Evolutionary conservation across 2,113 vertebrate genomes (phyloP).

Genomic region (Phaethon lepturus): DNA sequence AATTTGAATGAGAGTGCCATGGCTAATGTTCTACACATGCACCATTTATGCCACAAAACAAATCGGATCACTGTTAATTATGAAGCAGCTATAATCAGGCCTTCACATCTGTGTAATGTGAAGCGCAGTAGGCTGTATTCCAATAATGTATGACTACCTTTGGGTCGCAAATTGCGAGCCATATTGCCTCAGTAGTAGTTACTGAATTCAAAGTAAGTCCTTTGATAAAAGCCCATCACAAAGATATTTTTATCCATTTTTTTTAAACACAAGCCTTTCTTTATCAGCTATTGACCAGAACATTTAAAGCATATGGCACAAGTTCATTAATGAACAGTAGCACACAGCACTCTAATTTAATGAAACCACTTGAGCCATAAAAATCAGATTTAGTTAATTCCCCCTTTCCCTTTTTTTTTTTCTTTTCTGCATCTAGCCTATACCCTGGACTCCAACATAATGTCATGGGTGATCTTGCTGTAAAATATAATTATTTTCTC

Average conservation of each 20-base stretch:
- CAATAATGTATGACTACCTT: constrained; percentile 89
- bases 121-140: constrained; percentile 88
- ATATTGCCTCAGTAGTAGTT: constrained; percentile 88
- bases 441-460: constrained; percentile 72
- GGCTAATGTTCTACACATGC: constrained; percentile 98
- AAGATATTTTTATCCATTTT: constrained; percentile 85
- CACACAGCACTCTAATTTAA: constrained; percentile 93
- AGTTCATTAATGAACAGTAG: constrained; percentile 95
- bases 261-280: constrained; percentile 77
- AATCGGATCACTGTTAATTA: constrained; percentile 99
- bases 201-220: constrained; percentile 86
- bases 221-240: constrained; percentile 85
- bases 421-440: constrained; percentile 71
- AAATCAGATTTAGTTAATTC: constrained; percentile 87
- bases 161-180: constrained; percentile 87
- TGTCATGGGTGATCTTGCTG: constrained; percentile 69
- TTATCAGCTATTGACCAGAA: constrained; percentile 89
- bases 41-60: constrained; percentile 99
- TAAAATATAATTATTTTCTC: constrained; percentile 65
- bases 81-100: constrained; percentile 94
- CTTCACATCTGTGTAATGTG: constrained; percentile 90
- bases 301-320: constrained; percentile 92
- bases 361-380: constrained; percentile 97
- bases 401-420: constrained; percentile 61
- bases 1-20: constrained; percentile 97